Percentiles rank a stretch among this genome's conserved stretches.
Evolutionary conservation across 2,888 invertebrate genomes (phyloP).

Genomic region (Standfussiana lucernea): DNA sequence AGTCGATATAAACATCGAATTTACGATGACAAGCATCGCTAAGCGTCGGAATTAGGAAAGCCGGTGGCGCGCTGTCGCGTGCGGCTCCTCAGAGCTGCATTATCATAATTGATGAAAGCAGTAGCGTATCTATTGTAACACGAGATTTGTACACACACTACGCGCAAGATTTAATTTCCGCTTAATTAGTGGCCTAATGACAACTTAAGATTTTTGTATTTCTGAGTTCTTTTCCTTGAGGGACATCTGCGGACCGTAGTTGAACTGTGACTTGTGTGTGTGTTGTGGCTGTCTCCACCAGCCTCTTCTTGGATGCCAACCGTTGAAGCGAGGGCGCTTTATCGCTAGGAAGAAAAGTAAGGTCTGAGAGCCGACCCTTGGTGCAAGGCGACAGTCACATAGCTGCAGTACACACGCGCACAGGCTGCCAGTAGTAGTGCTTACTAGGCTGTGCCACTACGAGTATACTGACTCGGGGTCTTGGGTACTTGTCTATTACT

Average conservation of each 20-base stretch:
- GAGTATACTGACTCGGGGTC: no score
- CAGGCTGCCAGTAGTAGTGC: background rate
- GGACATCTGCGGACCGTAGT: no score
- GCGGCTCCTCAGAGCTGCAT: conserved; percentile 75
- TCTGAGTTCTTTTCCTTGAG: background rate
- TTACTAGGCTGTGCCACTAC: no score
- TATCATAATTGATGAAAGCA: conserved; percentile 90
- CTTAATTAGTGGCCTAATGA: conserved; percentile 21
- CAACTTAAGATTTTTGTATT: conserved; percentile 5
- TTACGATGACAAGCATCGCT: conserved; percentile 75
- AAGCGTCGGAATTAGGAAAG: conserved; percentile 84
- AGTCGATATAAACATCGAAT: conserved; percentile 64
- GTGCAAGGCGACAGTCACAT: no score
- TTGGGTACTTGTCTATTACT: no score
- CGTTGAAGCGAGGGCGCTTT: background rate
- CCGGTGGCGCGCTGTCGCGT: conserved; percentile 73
- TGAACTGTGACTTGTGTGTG: background rate
- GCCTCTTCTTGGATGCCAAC: background rate
- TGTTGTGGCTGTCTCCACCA: no score
- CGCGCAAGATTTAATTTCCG: conserved; percentile 33
- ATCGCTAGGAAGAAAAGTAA: background rate
- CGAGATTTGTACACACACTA: conserved; percentile 61
- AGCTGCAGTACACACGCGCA: no score
- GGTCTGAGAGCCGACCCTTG: background rate
- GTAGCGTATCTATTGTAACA: conserved; percentile 69